Base-by-base conservation (phyloP, 2,797 vertebrate species). In the Alosa sapidissima region DNA sequence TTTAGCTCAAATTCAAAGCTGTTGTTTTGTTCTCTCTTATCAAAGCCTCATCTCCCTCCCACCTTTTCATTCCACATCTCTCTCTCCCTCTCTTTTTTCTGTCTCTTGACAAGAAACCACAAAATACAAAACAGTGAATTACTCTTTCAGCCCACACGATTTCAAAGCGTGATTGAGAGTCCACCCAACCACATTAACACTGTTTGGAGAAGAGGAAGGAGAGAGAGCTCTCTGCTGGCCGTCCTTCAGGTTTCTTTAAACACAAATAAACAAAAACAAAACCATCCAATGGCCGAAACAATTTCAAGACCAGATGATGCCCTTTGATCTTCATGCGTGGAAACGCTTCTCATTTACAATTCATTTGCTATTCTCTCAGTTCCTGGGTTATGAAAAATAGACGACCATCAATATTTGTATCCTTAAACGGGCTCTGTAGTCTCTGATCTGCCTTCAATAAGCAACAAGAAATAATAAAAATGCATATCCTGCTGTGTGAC, bases 401-500 rank as follows among this genome's bases (percentile, higher is more conserved):
- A 36, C 1, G 14, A 72, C 14, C 33, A n/a, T 36, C 28, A 41
- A 36, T 72, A 72, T 72, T 13, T 14, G 28, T 72, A 36, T 72
- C 33, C 6, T 36, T 72, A 72, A 72, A 72, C 33, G 10, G 1
- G 62, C 10, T 72, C 2, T 41, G 33, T 36, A 41, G 28, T 16
- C 33, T 72, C 81, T 16, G 28, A 51, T 10, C 65, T 83, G 24
- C 58, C 45, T 85, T 84, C 82, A 82, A 49, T 83, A 72, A 82
- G 2, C 41, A 82, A 84, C 49, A 36, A 75, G 47, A 87, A 81
- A 84, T 86, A 82, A 85, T 87, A 78, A 33, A 86, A 86, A 62
- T 72, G 58, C 65, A 82, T 81, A n/a, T 84, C 87, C 75, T 83
- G 81, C 68, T 85, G 81, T 82, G 82, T 52, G 86, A 82, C 84